Conservation (phyloP, 2,888 invertebrate genomes). For the Clostera curtula region DNA sequence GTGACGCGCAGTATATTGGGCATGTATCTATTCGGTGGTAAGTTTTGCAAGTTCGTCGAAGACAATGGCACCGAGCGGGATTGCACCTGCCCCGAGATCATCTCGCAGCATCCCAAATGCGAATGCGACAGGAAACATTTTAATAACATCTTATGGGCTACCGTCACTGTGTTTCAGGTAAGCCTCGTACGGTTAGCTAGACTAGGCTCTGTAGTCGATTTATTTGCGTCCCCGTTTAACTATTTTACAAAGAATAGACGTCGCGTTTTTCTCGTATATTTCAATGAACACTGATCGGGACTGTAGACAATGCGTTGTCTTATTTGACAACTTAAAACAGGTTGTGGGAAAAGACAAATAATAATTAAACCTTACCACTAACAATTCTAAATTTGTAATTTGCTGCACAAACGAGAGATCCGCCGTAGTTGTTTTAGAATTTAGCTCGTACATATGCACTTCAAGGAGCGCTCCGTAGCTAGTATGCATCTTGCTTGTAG, state of each 20-base stretch:
- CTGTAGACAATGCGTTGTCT: conserved; percentile 26
- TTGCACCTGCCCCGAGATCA: conserved; percentile 95
- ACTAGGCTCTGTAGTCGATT: conserved; percentile 60
- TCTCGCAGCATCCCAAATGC: conserved; percentile 91
- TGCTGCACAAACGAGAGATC: conserved; percentile 48
- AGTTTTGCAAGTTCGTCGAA: conserved; percentile 98
- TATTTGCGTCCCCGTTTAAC: conserved; percentile 65
- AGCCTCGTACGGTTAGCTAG: conserved; percentile 64
- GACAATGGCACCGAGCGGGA: conserved; percentile 87
- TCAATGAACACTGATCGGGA: conserved; percentile 20
- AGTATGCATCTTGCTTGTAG: conserved; percentile 63
- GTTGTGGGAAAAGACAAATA: conserved; percentile 35
- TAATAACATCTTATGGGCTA: conserved; percentile 98
- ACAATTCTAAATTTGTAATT: conserved; percentile 16
- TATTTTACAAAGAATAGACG: conserved; percentile 48
- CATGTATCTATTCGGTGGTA: conserved; percentile 99
- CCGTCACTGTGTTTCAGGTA: conserved; percentile 98
- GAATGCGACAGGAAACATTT: conserved; percentile 98
- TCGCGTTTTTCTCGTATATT: conserved; percentile 58
- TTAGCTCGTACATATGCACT: conserved; percentile 44
- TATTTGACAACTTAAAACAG: conserved; percentile 28
- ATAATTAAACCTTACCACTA: conserved; percentile 9
- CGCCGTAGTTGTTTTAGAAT: conserved; percentile 37
- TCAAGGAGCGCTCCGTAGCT: conserved; percentile 58
- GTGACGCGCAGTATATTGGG: conserved; percentile 93